Evolutionary conservation across 2,797 vertebrate genomes (phyloP), one percentile per base, ranked within the genome.

Genomic region (Spea hammondii): DNA sequence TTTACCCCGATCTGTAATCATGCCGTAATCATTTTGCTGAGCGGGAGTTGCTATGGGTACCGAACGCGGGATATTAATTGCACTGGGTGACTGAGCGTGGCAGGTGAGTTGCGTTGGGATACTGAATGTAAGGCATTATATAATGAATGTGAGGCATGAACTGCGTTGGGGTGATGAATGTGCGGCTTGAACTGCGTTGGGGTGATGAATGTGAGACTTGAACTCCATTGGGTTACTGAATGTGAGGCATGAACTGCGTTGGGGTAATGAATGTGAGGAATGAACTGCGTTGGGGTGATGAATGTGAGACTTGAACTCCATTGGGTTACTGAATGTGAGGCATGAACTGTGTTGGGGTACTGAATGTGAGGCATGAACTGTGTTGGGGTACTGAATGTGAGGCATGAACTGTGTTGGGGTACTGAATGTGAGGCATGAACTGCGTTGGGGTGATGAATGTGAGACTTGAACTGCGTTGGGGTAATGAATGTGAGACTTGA

Each of bases 401-500:
- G 12, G 1, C 5, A 1, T 57, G 55, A 17, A 14, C 32, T 2
- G 59, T 54, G 7, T 11, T 7, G 4, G 12, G 55, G 1, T 57
- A 2, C 55, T 57, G 55, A 13, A 57, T 2, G 8, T 12, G 13
- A 12, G 12, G 5, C 55, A 5, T 57, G 55, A 6, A 14, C 32
- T 1, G 59, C 12, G 4, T 14, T 5, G n/a, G 13, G 59, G 13
- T 5, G 55, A 0, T 62, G 54, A 12, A 57, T 1, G 1, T 5
- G 2, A 5, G 2, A 1, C 5, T 5, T 6, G 2, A 6, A 4
- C 5, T 0, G 59, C 7, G 1, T 3, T 5, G n/a, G 3, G 6
- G 3, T 5, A 1, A 3, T 17, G n/a, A 6, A 17, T 17, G 5
- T 14, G 0, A 14, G n/a, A 0, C 0, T 1, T 32, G n/a, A 4